Evolutionary conservation across 2,888 invertebrate species (phyloP).

Genomic region (Leptarthrus brevirostris): DNA sequence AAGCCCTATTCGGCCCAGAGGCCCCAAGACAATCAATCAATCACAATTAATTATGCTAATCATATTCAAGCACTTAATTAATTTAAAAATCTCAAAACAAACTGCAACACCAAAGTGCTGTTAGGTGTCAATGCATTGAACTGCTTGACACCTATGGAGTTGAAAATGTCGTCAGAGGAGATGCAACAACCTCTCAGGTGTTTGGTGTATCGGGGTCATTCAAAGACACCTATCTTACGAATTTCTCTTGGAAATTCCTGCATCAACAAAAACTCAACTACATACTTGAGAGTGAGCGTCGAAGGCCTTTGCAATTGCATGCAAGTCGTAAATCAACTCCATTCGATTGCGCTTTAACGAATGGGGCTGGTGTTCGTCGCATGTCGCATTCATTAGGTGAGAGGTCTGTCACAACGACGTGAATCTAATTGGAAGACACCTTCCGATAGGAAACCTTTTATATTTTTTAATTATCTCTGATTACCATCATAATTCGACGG

Average conservation of each 20-base stretch:
- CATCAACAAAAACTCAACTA: not conserved
- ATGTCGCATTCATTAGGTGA: slow-evolving; percentile 36
- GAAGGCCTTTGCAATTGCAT: slow-evolving; percentile 30
- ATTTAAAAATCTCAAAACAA: not conserved
- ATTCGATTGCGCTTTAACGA: slow-evolving; percentile 11
- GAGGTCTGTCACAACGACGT: slow-evolving; percentile 17
- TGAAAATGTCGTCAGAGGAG: not conserved
- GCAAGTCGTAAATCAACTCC: slow-evolving; percentile 17
- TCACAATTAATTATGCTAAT: slow-evolving; percentile 40
- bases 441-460: not conserved
- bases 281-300: no score
- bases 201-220: not conserved
- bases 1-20: not conserved
- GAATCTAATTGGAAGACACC: slow-evolving; percentile 34
- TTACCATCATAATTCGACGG: slow-evolving; percentile 1
- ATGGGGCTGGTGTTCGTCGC: slow-evolving; percentile 4
- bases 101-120: not conserved
- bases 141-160: slow-evolving; percentile 5
- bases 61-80: slow-evolving; percentile 28
- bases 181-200: not conserved
- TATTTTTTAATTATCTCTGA: slow-evolving; percentile 29
- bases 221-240: not conserved
- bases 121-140: slow-evolving; percentile 7
- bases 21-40: slow-evolving; percentile 11
- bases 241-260: slow-evolving; percentile 26